Conservation (phyloP, 2,888 invertebrate species). For the Meiosimyza platycephala region DNA sequence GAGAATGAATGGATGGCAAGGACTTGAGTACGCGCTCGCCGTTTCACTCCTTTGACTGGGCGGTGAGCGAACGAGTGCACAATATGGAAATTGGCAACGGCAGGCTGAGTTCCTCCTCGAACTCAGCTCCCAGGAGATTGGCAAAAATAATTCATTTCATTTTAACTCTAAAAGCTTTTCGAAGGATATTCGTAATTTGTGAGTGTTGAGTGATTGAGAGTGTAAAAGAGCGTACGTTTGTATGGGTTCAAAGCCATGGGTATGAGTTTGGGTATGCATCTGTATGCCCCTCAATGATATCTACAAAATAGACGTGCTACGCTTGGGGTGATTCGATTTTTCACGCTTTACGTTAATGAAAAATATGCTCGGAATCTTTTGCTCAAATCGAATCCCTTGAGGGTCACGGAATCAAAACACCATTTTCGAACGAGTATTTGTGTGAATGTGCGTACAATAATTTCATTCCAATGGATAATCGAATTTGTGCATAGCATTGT, state of each 20-base stretch:
- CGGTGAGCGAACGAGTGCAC: background rate
- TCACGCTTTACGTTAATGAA: constrained; percentile 29
- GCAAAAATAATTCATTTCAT: constrained; percentile 17
- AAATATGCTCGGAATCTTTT: constrained; percentile 20
- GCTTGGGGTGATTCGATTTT: constrained; percentile 19
- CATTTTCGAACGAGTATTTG: background rate
- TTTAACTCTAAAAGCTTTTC: constrained; percentile 33
- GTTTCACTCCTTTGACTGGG: constrained; percentile 22
- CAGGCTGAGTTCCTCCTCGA: background rate
- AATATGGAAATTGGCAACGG: constrained; percentile 22
- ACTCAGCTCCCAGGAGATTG: constrained; percentile 13
- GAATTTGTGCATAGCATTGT: constrained; percentile 23
- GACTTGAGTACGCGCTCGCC: background rate
- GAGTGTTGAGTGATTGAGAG: constrained; percentile 32
- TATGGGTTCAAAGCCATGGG: background rate
- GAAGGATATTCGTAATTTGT: constrained; percentile 29
- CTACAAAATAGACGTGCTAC: constrained; percentile 7
- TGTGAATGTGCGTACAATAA: background rate
- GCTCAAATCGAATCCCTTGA: constrained; percentile 13
- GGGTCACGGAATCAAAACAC: constrained; percentile 31
- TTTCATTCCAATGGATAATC: constrained; percentile 34
- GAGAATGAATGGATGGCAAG: constrained; percentile 12
- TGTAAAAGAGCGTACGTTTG: constrained; percentile 15
- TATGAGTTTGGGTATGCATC: constrained; percentile 1
- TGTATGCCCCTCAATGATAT: background rate